phyloP scores from a whole-genome alignment of 2,888 invertebrate species.

The Lithophane semibrunnea region DNA sequence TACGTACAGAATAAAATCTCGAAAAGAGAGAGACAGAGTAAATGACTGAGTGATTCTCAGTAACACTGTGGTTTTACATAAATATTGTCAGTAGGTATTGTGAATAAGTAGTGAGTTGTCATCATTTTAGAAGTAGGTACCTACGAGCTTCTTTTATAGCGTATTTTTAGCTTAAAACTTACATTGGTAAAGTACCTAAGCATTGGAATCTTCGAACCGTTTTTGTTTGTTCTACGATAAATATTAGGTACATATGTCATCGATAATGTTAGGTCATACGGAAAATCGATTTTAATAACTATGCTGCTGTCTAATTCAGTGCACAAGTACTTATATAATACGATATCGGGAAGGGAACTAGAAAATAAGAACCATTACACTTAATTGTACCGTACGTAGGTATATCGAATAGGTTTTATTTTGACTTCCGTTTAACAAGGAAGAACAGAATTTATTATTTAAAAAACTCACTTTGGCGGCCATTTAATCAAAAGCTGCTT shows the following conservation, averaged over 20 bases:
- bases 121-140: neutral
- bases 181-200: neutral
- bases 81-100: neutral
- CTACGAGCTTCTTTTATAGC: neutral
- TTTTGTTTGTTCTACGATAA: constrained; percentile 2
- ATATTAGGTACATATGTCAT: constrained; percentile 2
- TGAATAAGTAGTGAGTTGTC: neutral
- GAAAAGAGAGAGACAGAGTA: too few relatives aligned
- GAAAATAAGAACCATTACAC: constrained; percentile 12
- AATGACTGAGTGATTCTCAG: too few relatives aligned
- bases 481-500: constrained; percentile 31
- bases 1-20: neutral
- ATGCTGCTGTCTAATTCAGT: constrained; percentile 3
- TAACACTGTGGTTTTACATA: neutral
- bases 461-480: constrained; percentile 24
- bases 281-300: constrained; percentile 37
- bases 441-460: constrained; percentile 21
- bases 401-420: constrained; percentile 13
- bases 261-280: neutral
- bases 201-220: neutral
- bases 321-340: constrained; percentile 6
- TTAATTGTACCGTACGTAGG: neutral
- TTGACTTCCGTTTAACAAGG: constrained; percentile 44
- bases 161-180: neutral
- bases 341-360: constrained; percentile 18